Evolutionary conservation across 2,888 invertebrate genomes (phyloP), one percentile per base, ranked within the genome.

Genomic region (Eupithecia insigniata): DNA sequence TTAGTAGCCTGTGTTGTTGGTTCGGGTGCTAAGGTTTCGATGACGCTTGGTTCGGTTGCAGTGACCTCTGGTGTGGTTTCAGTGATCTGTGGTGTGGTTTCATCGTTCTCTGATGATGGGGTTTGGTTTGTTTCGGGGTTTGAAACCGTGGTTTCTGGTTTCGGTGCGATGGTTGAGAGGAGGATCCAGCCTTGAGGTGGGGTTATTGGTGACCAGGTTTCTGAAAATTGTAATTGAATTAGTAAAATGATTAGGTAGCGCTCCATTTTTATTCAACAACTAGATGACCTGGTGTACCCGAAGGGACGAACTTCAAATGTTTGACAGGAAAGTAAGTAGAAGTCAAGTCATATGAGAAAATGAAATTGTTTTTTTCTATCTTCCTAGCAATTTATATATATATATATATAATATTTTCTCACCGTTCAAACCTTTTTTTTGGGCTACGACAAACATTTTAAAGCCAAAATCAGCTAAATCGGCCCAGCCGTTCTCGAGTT

Each of bases 161-260:
- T 92, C 66, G 90, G 90, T 74, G 89, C 85, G 39, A 91, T 85
- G 12, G 90, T 89, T 75, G 91, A 90, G 75, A 94, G 86, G 67
- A 96, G 88, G 14, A 96, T 95, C 96, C 96, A 96, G 14, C 95
- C 95, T 79, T 96, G 96, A 12, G 96, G 95, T 8, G 96, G 95
- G 2, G 96, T 96, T 66, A 96, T 94, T 7, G 96, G 96, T 22
- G 95, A 94, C 96, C 96, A 96, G 72, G 94, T 94, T 87, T 94
- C 95, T 94, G 90, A 18, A 90, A 92, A 76, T 34, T 12, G 2
- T 22, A 3, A 5, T 55, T 14, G 26, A 1, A 26, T 55, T 26
- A 55, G 26, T 5, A 22, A 51, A 51, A 3, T 51, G 2, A 51
- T 22, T n/a, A n/a, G n/a, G n/a, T n/a, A 6, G 6, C 43, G 18